Evolutionary conservation across 2,888 invertebrate species (phyloP), one percentile per base, ranked within the genome.

Genomic region (Sicus ferrugineus): DNA sequence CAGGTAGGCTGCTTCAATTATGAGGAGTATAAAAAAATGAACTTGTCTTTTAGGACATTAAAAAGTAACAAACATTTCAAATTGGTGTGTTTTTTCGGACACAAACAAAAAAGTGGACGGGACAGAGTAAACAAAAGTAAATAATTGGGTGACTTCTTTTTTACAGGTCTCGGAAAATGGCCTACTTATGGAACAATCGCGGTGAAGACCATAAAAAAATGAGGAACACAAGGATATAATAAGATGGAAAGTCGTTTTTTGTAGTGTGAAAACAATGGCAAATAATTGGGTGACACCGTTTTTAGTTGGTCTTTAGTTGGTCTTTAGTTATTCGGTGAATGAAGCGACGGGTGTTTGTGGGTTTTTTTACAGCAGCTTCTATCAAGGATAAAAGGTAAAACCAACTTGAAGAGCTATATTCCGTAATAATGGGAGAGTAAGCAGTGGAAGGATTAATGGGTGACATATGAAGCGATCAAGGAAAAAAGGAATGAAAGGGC

Each of bases 71-170:
- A 75, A 42, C 14, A n/a, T 42, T n/a, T 42, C n/a, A 42, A n/a
- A 4, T 42, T 7, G 7, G 34, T 34, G 34, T 34, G 7, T 34
- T 34, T 34, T 34, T 34, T 34, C 7, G 14, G 7, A 34, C 9
- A 14, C 34, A 9, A 34, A 7, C 34, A 34, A 34, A n/a, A 34
- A 14, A 42, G 3, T 42, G 11, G n/a, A 42, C 16, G 11, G 5
- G 42, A 16, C 42, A 9, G n/a, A 3, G 16, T n/a, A 46, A 14
- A 65, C 38, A 65, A 65, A 54, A 19, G 26, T 34, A 16, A 78
- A 80, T 79, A 78, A 79, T 79, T 79, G 78, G 79, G 77, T 75
- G 77, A 78, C 30, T 38, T 38, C 38, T 38, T 11, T 38, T 38
- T 38, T 11, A 63, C 3, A 34, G 52, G 38, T 14, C 50, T 64